Base-by-base conservation (phyloP, 2,797 vertebrate species). In the Falco berigora region DNA sequence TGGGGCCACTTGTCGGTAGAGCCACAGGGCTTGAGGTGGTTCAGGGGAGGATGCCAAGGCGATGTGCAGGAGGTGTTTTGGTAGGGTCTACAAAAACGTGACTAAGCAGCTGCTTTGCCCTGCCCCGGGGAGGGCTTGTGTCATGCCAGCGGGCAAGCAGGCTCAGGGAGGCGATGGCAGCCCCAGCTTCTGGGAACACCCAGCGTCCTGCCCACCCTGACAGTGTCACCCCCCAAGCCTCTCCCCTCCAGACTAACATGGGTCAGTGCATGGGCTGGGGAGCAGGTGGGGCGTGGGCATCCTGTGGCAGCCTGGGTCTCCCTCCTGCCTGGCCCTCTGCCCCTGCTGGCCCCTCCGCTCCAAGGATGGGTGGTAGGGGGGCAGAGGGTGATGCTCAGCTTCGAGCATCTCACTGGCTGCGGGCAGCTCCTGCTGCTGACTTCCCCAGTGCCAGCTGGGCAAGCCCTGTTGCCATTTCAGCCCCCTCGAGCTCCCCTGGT, bases 321-420 rank as follows among this genome's bases (percentile, higher is more conserved):
- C 46, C 46, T 27, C 23, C 61, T 44, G 36, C 36, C 47, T 3
- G 0, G 34, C 50, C 28, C 46, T 59, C 55, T 25, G 40, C n/a
- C 18, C 30, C 32, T 8, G 17, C 18, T 6, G 3, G 32, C 22
- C 44, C n/a, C 52, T 56, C 4, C 3, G 1, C 47, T 66, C 59
- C 0, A 1, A 46, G 81, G 63, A n/a, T 3, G 1, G 52, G 30
- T 55, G 49, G 10, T n/a, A 0, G 4, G 5, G 9, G 59, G 58
- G 8, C 62, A 74, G n/a, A 61, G 58, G 19, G 3, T 3, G 8
- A 53, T 72, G 69, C 32, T 86, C 8, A 36, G 20, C 50, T 15
- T 3, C 2, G 5, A 64, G 67, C 34, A 40, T 47, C 40, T 76
- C 4, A 0, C 47, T 0, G 0, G 2, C 38, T 61, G 23, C 0